Evolutionary conservation across 2,888 invertebrate genomes (phyloP).

Genomic region (Coelogynopora nodosa): DNA sequence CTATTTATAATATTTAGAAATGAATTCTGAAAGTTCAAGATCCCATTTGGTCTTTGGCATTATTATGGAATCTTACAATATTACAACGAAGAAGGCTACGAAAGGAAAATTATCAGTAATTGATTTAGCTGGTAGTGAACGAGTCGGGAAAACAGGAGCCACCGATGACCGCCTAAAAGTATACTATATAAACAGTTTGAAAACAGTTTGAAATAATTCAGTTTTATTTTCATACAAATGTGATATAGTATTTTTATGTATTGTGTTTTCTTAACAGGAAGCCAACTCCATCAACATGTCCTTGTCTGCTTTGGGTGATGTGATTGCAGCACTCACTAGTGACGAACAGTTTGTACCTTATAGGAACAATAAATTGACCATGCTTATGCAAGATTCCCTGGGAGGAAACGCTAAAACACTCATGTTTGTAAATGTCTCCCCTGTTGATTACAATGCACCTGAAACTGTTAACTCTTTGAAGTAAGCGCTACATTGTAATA

Average conservation of each 20-base stretch:
- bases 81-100: slow-evolving; percentile 61
- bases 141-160: slow-evolving; percentile 63
- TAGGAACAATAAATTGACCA: slow-evolving; percentile 90
- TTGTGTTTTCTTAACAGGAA: slow-evolving; percentile 72
- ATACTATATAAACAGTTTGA: no score
- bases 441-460: slow-evolving; percentile 63
- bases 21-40: slow-evolving; percentile 65
- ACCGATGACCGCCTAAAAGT: slow-evolving; percentile 64
- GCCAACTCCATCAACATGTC: slow-evolving; percentile 97
- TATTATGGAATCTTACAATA: slow-evolving; percentile 63
- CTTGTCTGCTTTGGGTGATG: slow-evolving; percentile 91
- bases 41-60: slow-evolving; percentile 64
- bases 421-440: slow-evolving; percentile 65
- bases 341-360: slow-evolving; percentile 96
- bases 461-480: slow-evolving; percentile 61
- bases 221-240: neutral
- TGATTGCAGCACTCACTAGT: slow-evolving; percentile 92
- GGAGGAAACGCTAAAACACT: slow-evolving; percentile 66
- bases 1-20: slow-evolving; percentile 52
- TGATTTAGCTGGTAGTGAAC: slow-evolving; percentile 64
- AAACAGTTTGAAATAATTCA: neutral
- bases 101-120: slow-evolving; percentile 64
- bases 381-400: slow-evolving; percentile 66
- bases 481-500: slow-evolving; percentile 51
- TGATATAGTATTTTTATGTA: slow-evolving; percentile 60